A percentile compares a stretch with the other conserved stretches of the same genome.
These are phyloP conservation scores for Gandaritis pyraliata DNA, from an alignment of 2,888 invertebrate species.

Conservation along the genomic window DNA sequence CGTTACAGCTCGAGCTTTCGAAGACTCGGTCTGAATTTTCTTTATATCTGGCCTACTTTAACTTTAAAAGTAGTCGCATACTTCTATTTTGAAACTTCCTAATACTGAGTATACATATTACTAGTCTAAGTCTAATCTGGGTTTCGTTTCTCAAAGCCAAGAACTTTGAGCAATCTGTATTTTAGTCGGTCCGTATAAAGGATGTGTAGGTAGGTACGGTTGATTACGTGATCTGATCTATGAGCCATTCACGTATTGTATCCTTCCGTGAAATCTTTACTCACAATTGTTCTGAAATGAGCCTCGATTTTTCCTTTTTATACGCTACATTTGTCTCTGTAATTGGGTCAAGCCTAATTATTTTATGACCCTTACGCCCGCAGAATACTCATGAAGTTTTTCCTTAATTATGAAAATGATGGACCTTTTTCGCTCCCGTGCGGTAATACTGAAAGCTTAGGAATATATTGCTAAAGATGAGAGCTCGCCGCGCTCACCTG, in stretches of 20 bases:
- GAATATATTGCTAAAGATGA: conserved; percentile 29
- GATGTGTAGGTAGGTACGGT: conserved; percentile 6
- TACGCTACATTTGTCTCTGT: conserved; percentile 36
- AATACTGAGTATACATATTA: background rate
- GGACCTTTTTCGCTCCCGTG: conserved; percentile 22
- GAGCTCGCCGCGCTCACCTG: conserved; percentile 13
- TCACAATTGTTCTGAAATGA: conserved; percentile 32
- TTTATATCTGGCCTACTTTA: conserved; percentile 25
- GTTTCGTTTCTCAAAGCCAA: conserved; percentile 1
- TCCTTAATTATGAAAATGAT: conserved; percentile 30
- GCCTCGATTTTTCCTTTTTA: conserved; percentile 30
- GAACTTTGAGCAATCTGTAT: conserved; percentile 8
- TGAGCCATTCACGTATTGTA: conserved; percentile 27
- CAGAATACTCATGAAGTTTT: conserved; percentile 26
- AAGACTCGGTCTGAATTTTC: conserved; percentile 11
- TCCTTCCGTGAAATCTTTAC: conserved; percentile 24
- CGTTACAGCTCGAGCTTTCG: conserved; percentile 20
- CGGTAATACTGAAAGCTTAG: conserved; percentile 21
- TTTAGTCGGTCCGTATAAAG: conserved; percentile 18
- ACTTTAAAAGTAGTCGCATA: conserved; percentile 21
- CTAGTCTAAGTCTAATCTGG: conserved; percentile 1
- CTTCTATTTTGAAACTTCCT: conserved; percentile 24
- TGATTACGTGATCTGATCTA: conserved; percentile 29
- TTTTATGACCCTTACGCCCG: conserved; percentile 30
- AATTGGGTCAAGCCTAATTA: conserved; percentile 40